Evolutionary conservation across 2,797 vertebrate genomes (phyloP).

Genomic region (Brachymystax lenok): DNA sequence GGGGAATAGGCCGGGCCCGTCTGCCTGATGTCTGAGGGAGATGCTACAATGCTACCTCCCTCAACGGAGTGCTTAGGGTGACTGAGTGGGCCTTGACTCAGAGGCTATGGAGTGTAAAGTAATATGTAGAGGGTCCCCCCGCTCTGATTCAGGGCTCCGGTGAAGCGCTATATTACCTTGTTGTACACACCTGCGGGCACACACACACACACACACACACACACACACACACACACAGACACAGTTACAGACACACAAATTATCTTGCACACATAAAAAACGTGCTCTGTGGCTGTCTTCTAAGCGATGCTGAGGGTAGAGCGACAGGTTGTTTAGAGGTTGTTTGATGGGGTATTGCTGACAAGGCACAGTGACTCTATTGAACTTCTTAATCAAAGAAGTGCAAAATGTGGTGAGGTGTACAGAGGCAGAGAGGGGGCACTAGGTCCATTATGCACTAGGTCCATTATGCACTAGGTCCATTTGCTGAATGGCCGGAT

Average conservation of each 20-base stretch:
- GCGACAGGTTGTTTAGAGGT: background rate
- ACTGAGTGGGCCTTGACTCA: conserved; percentile 14
- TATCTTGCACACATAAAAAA: background rate
- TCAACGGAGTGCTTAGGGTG: conserved; percentile 33
- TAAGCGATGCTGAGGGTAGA: background rate
- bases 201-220: background rate
- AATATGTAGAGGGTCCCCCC: no score
- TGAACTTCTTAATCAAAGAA: background rate
- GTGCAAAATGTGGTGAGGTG: background rate
- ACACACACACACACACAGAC: background rate
- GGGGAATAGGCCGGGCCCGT: conserved; percentile 23
- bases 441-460: background rate
- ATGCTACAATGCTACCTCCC: conserved; percentile 24
- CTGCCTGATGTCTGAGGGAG: background rate
- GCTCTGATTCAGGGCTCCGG: background rate
- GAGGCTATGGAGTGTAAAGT: background rate
- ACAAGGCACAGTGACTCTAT: background rate
- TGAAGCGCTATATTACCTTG: background rate
- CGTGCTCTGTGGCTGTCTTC: background rate
- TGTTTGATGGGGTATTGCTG: background rate
- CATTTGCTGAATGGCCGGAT: background rate
- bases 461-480: background rate
- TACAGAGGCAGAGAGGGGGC: background rate
- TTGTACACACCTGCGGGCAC: background rate
- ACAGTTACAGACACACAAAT: background rate